A percentile compares a stretch with the other conserved stretches of the same genome.
These are phyloP conservation scores for Bradypodion ventrale DNA, from an alignment of 2,797 vertebrate genomes.

Conservation along the genomic window DNA sequence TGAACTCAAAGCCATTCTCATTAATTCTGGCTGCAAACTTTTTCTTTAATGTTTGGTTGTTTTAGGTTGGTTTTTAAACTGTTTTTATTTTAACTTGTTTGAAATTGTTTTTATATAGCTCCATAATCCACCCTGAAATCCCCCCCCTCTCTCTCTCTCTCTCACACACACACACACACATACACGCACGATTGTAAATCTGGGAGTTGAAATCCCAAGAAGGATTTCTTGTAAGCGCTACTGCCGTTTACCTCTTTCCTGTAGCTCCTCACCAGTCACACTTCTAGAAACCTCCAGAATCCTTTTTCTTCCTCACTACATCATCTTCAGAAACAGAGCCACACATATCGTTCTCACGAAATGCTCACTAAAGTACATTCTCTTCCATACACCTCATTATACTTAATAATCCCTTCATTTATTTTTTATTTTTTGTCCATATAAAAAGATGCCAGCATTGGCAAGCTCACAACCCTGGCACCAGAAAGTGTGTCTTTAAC, in stretches of 20 bases:
- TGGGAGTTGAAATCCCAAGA: not conserved
- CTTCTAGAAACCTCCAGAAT: not conserved
- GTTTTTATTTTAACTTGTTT: no score
- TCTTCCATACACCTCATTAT: conserved; percentile 43
- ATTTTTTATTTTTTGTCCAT: conserved; percentile 55
- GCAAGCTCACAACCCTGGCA: conserved; percentile 29
- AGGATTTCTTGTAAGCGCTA: not conserved
- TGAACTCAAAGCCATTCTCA: not conserved
- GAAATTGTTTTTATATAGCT: no score
- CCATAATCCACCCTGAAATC: no score
- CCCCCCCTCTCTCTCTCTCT: no score
- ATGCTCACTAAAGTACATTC: conserved; percentile 50
- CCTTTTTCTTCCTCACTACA: not conserved
- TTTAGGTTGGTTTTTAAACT: no score
- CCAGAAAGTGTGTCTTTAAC: conserved; percentile 33
- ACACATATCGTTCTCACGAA: conserved; percentile 33
- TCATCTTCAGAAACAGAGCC: conserved; percentile 37
- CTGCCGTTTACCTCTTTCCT: conserved; percentile 42
- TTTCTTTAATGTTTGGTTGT: no score
- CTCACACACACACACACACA: no score
- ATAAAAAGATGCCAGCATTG: conserved; percentile 49
- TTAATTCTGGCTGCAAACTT: not conserved
- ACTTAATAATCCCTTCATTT: conserved; percentile 39
- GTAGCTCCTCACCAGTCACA: conserved; percentile 8
- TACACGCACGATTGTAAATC: not conserved